Evolutionary conservation across 2,113 vertebrate genomes (phyloP), one percentile per base, ranked within the genome.

Genomic region (Syngnathus typhle): DNA sequence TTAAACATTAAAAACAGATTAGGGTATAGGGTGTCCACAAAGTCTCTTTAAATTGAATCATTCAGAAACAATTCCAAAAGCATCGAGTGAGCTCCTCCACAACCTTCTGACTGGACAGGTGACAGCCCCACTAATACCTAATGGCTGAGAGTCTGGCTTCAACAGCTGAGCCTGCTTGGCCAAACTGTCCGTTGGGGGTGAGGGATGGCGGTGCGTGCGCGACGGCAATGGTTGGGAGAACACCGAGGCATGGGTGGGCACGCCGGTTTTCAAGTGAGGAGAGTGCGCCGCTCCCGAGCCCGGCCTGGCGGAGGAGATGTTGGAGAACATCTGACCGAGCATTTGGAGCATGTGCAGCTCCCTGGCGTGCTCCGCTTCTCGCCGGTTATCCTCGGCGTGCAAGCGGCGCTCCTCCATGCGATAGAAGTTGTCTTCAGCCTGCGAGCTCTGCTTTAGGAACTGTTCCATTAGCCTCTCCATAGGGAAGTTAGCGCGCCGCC

Each of bases 311-410:
- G 92, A 89, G 69, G 91, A 85, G 75, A 95, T 89, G 83, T 88
- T 87, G 78, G 91, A 85, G 73, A 95, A 92, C 92, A 96, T 94
- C 90, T 95, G 94, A 51, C 93, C 94, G 68, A 95, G 85, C 93
- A 95, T 94, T 82, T 95, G 94, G 21, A 96, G 87, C 94, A 95
- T 95, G 76, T 94, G 93, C 69, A 95, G 87, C 87, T 95, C 95
- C 54, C 93, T 85, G 32, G 91, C 65, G 69, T 94, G 94, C 68
- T 95, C 95, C 0, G 92, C 89, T 73, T 95, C 93, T 23, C 93
- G 86, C 11, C 93, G 92, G 10, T 87, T 91, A 76, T 95, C 94
- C 79, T 96, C 94, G 0, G 92, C 91, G 78, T 92, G 92, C 77
- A 94, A 79, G 43, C 93, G 92, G 84, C 94, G 93, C 78, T 95